phyloP scores from a whole-genome alignment of 2,113 vertebrate species.

The Peromyscus polionotus region DNA sequence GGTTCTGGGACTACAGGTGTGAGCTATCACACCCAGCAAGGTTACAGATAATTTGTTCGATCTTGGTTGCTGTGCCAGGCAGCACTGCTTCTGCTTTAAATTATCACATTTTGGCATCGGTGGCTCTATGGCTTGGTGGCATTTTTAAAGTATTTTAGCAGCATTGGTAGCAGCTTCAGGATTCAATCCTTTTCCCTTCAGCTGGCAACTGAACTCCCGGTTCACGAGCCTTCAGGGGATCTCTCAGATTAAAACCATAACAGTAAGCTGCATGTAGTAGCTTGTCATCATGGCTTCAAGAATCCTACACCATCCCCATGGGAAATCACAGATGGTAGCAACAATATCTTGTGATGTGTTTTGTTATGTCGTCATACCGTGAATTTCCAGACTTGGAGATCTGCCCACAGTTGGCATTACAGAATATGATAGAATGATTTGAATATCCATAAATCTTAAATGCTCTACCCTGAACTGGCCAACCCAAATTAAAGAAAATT shows the following conservation, averaged over 20 bases:
- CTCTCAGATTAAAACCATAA: neutral
- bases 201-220: neutral
- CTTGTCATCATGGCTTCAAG: neutral
- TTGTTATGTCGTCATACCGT: slow-evolving; percentile 34
- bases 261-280: neutral
- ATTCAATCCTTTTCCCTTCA: neutral
- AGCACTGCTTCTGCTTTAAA: slow-evolving; percentile 55
- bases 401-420: slow-evolving; percentile 20
- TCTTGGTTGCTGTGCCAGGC: neutral
- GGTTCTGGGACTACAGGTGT: neutral
- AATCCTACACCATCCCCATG: neutral
- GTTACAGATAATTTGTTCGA: neutral
- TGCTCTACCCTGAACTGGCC: neutral
- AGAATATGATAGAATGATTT: neutral
- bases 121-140: neutral
- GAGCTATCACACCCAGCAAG: neutral
- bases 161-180: neutral
- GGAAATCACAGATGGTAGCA: neutral
- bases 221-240: neutral
- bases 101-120: slow-evolving; percentile 7
- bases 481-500: slow-evolving; percentile 38
- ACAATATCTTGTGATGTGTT: neutral
- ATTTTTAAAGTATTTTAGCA: slow-evolving; percentile 40
- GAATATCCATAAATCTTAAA: neutral
- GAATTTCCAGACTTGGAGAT: slow-evolving; percentile 32